Percentiles rank a stretch among this genome's conserved stretches.
These are phyloP conservation scores for Halichoeres trimaculatus DNA, from an alignment of 2,113 vertebrate species.

Conservation along the genomic window DNA sequence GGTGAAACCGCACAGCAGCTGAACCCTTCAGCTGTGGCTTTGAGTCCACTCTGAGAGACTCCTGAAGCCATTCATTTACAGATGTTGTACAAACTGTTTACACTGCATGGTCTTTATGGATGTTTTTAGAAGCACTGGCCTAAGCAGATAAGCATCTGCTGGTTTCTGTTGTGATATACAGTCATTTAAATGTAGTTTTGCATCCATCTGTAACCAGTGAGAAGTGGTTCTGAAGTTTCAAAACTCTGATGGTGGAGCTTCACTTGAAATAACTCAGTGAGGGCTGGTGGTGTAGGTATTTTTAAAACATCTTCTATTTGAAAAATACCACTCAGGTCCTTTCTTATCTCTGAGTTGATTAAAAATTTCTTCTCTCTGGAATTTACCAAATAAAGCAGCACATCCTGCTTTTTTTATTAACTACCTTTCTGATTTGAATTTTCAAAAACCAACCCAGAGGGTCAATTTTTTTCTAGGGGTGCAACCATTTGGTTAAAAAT, in stretches of 20 bases:
- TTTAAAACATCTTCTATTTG: background rate
- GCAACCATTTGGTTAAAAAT: background rate
- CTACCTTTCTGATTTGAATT: background rate
- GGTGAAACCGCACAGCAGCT: slow-evolving; percentile 41
- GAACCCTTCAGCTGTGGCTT: slow-evolving; percentile 52
- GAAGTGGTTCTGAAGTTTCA: background rate
- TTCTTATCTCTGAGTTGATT: too few relatives aligned
- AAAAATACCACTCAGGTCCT: too few relatives aligned
- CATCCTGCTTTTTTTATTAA: background rate
- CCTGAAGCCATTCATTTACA: slow-evolving; percentile 64
- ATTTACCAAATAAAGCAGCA: background rate
- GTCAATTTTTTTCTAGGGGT: background rate
- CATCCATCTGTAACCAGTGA: slow-evolving; percentile 57
- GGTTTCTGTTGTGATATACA: slow-evolving; percentile 10
- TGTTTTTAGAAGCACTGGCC: slow-evolving; percentile 44
- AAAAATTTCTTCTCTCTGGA: too few relatives aligned
- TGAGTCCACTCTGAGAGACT: slow-evolving; percentile 45
- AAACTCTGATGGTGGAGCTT: slow-evolving; percentile 10
- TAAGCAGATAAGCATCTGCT: slow-evolving; percentile 52
- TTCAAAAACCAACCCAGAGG: background rate
- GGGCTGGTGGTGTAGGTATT: background rate
- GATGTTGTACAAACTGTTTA: slow-evolving; percentile 72
- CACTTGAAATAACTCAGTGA: slow-evolving; percentile 8
- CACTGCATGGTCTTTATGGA: slow-evolving; percentile 36
- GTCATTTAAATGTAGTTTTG: slow-evolving; percentile 11